Evolutionary conservation across 2,888 invertebrate species (phyloP).

Genomic region (Eledone cirrhosa): DNA sequence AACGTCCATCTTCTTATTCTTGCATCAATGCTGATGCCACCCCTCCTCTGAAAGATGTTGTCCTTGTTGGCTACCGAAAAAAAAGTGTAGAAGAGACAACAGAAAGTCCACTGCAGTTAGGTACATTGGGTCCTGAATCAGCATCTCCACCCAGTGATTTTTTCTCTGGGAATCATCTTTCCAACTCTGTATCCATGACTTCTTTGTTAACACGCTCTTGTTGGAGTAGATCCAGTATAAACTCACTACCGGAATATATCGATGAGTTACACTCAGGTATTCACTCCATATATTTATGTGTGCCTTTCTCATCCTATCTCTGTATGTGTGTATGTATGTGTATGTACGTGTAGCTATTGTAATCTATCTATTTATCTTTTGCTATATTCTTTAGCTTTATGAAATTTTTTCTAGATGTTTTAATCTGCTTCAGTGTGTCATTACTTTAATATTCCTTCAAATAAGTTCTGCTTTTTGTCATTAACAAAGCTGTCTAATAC

Average conservation of each 20-base stretch:
- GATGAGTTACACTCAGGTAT: conserved; percentile 32
- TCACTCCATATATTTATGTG: conserved; percentile 19
- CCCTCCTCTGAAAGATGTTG: conserved; percentile 42
- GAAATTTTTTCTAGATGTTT: no score
- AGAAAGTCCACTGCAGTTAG: conserved; percentile 50
- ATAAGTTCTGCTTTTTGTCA: no score
- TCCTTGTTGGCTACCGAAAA: conserved; percentile 62
- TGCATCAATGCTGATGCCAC: conserved; percentile 50
- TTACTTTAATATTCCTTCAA: no score
- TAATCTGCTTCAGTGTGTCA: no score
- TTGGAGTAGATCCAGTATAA: conserved; percentile 57
- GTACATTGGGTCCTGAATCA: conserved; percentile 57
- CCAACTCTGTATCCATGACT: conserved; percentile 51
- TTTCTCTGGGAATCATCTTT: conserved; percentile 31
- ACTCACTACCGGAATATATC: conserved; percentile 62
- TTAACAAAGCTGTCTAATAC: no score
- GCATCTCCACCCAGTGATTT: conserved; percentile 34
- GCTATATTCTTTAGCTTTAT: no score
- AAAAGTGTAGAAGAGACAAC: conserved; percentile 43
- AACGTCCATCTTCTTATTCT: conserved; percentile 61
- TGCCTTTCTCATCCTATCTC: background rate
- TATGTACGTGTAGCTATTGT: no score
- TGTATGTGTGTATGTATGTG: no score
- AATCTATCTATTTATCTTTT: no score
- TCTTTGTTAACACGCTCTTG: conserved; percentile 48